These are phyloP conservation scores for Drosophila anceps DNA, from an alignment of 2,888 invertebrate species.

Conservation along the genomic window DNA sequence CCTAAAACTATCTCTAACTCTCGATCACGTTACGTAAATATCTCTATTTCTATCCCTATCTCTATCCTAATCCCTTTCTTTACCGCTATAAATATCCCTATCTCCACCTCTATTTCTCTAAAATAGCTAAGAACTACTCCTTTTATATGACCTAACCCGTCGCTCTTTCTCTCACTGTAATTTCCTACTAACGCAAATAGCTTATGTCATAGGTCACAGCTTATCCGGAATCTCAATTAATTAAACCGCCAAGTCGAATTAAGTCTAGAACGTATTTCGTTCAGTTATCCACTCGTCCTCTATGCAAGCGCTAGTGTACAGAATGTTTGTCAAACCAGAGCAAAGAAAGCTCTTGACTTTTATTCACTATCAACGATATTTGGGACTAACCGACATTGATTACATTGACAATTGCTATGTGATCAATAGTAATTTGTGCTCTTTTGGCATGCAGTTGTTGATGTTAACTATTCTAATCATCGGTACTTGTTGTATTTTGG, in stretches of 20 bases:
- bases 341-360: constrained; percentile 19
- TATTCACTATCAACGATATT: constrained; percentile 37
- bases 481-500: background rate
- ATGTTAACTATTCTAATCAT: background rate
- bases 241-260: background rate
- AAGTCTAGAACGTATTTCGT: background rate
- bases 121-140: background rate
- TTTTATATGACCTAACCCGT: background rate
- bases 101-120: background rate
- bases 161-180: background rate
- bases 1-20: no score
- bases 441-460: constrained; percentile 4
- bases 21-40: no score
- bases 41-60: background rate
- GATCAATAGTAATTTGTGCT: constrained; percentile 9
- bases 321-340: background rate
- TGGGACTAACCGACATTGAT: constrained; percentile 39
- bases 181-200: no score
- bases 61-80: no score
- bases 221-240: constrained; percentile 1
- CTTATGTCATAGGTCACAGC: background rate
- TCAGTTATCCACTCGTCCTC: constrained; percentile 5
- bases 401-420: constrained; percentile 25
- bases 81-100: no score
- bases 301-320: background rate